These are phyloP conservation scores for Whitmania pigra DNA, from an alignment of 1,140 invertebrate species.

Conservation along the genomic window DNA sequence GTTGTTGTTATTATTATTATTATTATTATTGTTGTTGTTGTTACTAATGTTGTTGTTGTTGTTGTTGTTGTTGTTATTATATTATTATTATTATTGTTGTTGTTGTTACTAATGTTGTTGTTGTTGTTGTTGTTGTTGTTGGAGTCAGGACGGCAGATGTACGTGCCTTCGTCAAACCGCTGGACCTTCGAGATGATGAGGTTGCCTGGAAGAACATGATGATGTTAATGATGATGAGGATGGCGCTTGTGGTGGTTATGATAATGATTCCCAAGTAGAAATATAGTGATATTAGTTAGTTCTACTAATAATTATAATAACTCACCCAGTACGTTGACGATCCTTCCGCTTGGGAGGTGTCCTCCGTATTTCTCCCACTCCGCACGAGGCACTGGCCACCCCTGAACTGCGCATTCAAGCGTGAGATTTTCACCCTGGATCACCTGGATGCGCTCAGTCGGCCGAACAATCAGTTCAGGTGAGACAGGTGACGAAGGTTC, in stretches of 20 bases:
- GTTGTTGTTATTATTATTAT: no score
- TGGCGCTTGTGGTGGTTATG: background rate
- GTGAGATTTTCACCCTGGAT: conserved; percentile 49
- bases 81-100: no score
- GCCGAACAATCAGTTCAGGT: background rate
- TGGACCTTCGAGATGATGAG: conserved; percentile 52
- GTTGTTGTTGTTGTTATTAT: no score
- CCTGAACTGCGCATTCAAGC: conserved; percentile 53
- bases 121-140: conserved; percentile 28
- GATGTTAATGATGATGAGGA: background rate
- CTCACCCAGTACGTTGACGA: conserved; percentile 26
- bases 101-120: conserved; percentile 25
- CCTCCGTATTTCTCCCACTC: conserved; percentile 49
- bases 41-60: no score
- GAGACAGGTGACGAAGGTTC: background rate
- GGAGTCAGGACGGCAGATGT: conserved; percentile 51
- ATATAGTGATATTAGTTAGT: no score
- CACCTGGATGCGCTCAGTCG: conserved; percentile 24
- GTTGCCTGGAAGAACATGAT: conserved; percentile 42
- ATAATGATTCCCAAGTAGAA: no score
- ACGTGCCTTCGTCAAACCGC: conserved; percentile 43
- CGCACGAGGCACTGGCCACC: conserved; percentile 49
- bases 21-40: no score
- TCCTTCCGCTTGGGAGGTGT: conserved; percentile 35
- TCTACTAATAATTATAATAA: background rate